phyloP scores from a whole-genome alignment of 2,797 vertebrate species.

The Xenopus petersii region DNA sequence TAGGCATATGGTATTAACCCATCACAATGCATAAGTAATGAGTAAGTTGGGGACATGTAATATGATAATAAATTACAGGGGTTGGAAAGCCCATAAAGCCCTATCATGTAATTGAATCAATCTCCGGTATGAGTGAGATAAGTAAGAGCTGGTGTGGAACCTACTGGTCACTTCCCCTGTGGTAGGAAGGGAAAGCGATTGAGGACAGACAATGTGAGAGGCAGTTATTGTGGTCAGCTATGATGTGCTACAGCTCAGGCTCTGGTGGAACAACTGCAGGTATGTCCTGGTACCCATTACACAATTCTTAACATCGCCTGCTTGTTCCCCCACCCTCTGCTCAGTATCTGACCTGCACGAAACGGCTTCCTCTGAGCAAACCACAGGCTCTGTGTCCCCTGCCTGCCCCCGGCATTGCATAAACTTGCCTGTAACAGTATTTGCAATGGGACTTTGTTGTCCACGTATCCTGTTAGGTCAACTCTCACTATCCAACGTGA shows the following conservation, averaged over 20 bases:
- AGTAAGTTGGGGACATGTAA: too few relatives aligned
- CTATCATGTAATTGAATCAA: too few relatives aligned
- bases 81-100: too few relatives aligned
- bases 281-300: not conserved
- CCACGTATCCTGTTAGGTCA: constrained; percentile 24
- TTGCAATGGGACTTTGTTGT: not conserved
- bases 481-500: constrained; percentile 1
- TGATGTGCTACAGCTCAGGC: not conserved
- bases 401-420: constrained; percentile 22
- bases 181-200: constrained; percentile 37
- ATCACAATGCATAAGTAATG: too few relatives aligned
- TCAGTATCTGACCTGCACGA: constrained; percentile 4
- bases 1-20: too few relatives aligned
- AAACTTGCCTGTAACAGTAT: constrained; percentile 1
- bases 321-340: not conserved
- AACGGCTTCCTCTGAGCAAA: constrained; percentile 29
- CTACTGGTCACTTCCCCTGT: constrained; percentile 1
- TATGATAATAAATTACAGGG: too few relatives aligned
- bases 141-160: not conserved
- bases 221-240: constrained; percentile 36
- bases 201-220: constrained; percentile 19
- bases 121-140: too few relatives aligned
- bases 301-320: constrained; percentile 6
- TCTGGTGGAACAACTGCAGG: not conserved
- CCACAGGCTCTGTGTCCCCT: constrained; percentile 16